Conservation (phyloP, 2,113 vertebrate species). For the Brevimyrus niger region DNA sequence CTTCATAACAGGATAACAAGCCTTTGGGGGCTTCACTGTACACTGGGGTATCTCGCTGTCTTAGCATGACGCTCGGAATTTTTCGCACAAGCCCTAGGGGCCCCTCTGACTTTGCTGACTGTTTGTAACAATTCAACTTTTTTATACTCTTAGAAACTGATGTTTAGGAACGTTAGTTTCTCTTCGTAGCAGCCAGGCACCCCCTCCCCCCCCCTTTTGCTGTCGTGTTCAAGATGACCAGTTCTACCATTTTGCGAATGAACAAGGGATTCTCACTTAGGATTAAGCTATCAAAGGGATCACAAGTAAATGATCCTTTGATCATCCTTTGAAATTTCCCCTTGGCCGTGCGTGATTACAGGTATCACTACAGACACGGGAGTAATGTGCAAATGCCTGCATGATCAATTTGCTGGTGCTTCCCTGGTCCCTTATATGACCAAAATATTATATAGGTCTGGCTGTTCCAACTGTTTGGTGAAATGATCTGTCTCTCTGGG, state of each 20-base stretch:
- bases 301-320: not conserved
- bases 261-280: not conserved
- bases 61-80: not conserved
- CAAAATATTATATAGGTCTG: not conserved
- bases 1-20: not conserved
- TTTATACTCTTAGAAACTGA: not conserved
- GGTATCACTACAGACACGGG: not conserved
- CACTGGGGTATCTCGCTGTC: not conserved
- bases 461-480: not conserved
- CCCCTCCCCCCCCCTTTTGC: not conserved
- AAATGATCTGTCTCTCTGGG: not conserved
- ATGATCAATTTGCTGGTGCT: not conserved
- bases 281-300: too few species aligned
- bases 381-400: not conserved
- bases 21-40: not conserved
- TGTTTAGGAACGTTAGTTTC: not conserved
- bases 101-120: not conserved
- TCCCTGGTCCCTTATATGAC: not conserved
- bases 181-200: not conserved
- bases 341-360: not conserved
- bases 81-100: not conserved
- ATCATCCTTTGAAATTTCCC: not conserved
- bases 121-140: not conserved
- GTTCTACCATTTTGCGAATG: not conserved
- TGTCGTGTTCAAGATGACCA: not conserved